These are phyloP conservation scores for Pentalonia nigronervosa DNA, from an alignment of 1,140 invertebrate species.

Conservation along the genomic window DNA sequence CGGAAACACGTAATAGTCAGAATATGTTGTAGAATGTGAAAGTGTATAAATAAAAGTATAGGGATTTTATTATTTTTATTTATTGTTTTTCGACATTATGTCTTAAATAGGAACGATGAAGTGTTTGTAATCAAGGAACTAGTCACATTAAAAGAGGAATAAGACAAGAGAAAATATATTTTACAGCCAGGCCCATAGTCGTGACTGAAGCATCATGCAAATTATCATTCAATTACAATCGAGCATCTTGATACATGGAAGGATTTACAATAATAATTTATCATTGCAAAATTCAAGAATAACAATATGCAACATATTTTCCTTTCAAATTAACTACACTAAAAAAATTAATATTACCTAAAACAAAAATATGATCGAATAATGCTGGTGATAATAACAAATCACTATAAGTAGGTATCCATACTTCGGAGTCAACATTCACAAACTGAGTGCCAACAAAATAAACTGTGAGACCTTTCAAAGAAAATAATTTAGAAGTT, in stretches of 20 bases:
- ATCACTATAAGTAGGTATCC: slow-evolving; percentile 30
- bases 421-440: slow-evolving; percentile 54
- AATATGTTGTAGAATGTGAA: slow-evolving; percentile 47
- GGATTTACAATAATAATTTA: slow-evolving; percentile 15
- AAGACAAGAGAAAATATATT: slow-evolving; percentile 43
- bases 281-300: slow-evolving; percentile 45
- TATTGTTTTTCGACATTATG: slow-evolving; percentile 14
- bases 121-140: slow-evolving; percentile 1
- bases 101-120: background rate
- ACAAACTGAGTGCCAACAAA: slow-evolving; percentile 52
- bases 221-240: slow-evolving; percentile 55
- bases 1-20: slow-evolving; percentile 56
- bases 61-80: slow-evolving; percentile 38
- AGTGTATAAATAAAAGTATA: slow-evolving; percentile 36
- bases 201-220: slow-evolving; percentile 58
- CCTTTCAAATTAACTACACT: slow-evolving; percentile 48
- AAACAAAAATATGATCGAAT: slow-evolving; percentile 48
- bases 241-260: slow-evolving; percentile 47
- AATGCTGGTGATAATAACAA: slow-evolving; percentile 52
- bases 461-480: slow-evolving; percentile 50
- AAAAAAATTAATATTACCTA: slow-evolving; percentile 52
- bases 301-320: slow-evolving; percentile 53
- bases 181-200: slow-evolving; percentile 51
- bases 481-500: slow-evolving; percentile 47
- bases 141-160: slow-evolving; percentile 23